Base-by-base conservation (phyloP, 2,888 invertebrate species). In the Epirrhoe alternata region DNA sequence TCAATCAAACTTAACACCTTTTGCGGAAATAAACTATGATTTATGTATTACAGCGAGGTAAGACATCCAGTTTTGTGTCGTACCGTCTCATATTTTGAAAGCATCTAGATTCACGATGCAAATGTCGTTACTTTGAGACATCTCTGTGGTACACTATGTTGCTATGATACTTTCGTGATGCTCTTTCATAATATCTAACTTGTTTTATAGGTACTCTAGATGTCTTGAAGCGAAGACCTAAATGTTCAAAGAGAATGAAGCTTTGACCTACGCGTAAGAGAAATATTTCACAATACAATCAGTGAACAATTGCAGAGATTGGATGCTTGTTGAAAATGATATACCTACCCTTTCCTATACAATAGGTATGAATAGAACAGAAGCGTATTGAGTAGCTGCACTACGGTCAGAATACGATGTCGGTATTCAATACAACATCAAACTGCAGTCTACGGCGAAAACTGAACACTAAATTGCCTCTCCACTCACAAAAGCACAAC, bases 401-500 rank as follows among this genome's bases (percentile, higher is more conserved):
- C 70, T 70, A 66, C 72, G 74, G 67, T 69, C 63, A 68, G 66
- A 42, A 59, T 54, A 74, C 75, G 72, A 73, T 68, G 70, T 73
- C 73, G 68, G 69, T 56, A 61, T 49, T 49, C 56, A 57, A 61
- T 66, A 73, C 73, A 70, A 70, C 78, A 79, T 81, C 79, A 77
- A 82, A 82, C 78, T 78, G 66, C 74, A 67, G 73, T 76, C 73
- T 74, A 72, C 71, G 64, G 68, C 66, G 72, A 77, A 78, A 70
- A 73, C 77, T 75, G 74, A 70, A 74, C 68, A 61, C 65, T 73
- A 75, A 73, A 76, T 67, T 68, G 64, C 63, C 63, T 42, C 69
- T 51, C 66, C 69, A 68, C 62, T 59, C 47, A 64, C 69, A 68
- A 71, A 70, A 68, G 72, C 66, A 59, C 61, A 54, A 55, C 66